phyloP scores from a whole-genome alignment of 2,797 vertebrate species.

The Odontamblyopus lacepedii region DNA sequence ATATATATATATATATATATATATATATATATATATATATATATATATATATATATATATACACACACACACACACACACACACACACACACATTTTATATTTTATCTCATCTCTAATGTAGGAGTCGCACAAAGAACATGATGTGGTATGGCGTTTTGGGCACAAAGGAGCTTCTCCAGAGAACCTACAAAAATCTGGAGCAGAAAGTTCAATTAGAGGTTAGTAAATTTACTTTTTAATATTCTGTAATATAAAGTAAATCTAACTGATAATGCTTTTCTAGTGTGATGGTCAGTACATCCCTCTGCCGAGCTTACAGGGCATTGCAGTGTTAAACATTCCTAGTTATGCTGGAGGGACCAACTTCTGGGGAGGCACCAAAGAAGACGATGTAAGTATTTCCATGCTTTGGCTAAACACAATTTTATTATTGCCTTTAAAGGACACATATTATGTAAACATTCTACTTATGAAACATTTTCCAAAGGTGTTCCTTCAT shows the following conservation, averaged over 20 bases:
- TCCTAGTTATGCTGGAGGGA: slow-evolving; percentile 96
- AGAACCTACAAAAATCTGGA: slow-evolving; percentile 98
- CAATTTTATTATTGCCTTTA: not conserved
- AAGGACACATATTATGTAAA: too few relatives aligned
- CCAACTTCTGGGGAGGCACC: slow-evolving; percentile 98
- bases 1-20: too few relatives aligned
- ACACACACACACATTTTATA: too few relatives aligned
- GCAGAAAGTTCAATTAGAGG: slow-evolving; percentile 97
- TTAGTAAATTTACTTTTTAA: slow-evolving; percentile 45
- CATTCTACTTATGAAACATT: too few relatives aligned
- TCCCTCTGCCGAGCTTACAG: slow-evolving; percentile 96
- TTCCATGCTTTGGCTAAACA: not conserved
- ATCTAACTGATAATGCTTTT: slow-evolving; percentile 1
- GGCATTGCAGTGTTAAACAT: slow-evolving; percentile 97
- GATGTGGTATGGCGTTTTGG: slow-evolving; percentile 99
- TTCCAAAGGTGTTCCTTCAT: too few relatives aligned
- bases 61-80: too few relatives aligned
- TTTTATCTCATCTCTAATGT: slow-evolving; percentile 4
- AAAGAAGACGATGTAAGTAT: slow-evolving; percentile 96
- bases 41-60: too few relatives aligned
- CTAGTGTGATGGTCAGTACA: slow-evolving; percentile 97
- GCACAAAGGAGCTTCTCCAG: slow-evolving; percentile 94
- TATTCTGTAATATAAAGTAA: not conserved
- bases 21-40: too few relatives aligned
- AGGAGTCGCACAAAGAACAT: slow-evolving; percentile 98